Conservation (phyloP, 2,888 invertebrate species). For the Noctuana brunneofusca region DNA sequence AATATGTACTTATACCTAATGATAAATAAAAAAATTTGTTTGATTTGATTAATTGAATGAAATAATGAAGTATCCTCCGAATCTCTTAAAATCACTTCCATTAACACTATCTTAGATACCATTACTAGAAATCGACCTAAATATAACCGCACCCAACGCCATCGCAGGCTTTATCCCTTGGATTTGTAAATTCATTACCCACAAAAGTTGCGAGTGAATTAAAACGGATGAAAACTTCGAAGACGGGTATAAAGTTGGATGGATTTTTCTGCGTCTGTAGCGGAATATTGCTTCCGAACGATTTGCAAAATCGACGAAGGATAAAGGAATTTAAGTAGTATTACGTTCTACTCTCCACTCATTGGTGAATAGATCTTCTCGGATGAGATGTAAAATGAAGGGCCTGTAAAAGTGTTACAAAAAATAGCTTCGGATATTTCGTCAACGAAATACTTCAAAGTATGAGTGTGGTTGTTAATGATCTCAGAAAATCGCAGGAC, state of each 20-base stretch:
- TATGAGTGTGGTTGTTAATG: no score
- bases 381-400: conserved; percentile 1
- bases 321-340: conserved; percentile 25
- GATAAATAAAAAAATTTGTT: no score
- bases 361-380: conserved; percentile 11
- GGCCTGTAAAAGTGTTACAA: not conserved
- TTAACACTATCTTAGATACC: no score
- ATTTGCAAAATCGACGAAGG: conserved; percentile 26
- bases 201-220: conserved; percentile 62
- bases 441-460: no score
- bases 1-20: no score
- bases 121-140: not conserved
- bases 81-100: no score
- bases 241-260: conserved; percentile 34
- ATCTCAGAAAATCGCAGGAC: no score
- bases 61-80: no score
- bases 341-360: conserved; percentile 7
- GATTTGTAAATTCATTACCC: conserved; percentile 67
- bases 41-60: no score
- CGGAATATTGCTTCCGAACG: conserved; percentile 29
- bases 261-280: conserved; percentile 30
- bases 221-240: conserved; percentile 51
- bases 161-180: conserved; percentile 32
- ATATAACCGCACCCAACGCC: conserved; percentile 16
- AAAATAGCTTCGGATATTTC: not conserved